Percentiles rank a stretch among this genome's conserved stretches.
These are phyloP conservation scores for Pleuronectes platessa DNA, from an alignment of 2,113 vertebrate genomes.

Conservation along the genomic window DNA sequence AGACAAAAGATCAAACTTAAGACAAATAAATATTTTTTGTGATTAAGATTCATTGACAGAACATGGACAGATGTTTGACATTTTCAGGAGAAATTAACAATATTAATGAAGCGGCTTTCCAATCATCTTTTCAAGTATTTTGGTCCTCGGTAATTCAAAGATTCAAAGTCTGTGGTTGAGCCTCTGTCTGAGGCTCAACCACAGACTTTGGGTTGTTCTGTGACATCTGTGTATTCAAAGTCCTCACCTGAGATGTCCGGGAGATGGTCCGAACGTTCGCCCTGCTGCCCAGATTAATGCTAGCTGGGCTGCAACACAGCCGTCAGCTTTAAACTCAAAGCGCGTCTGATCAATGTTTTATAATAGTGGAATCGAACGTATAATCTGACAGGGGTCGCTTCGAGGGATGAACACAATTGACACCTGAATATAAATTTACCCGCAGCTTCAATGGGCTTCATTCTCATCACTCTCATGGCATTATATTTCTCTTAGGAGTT, in stretches of 20 bases:
- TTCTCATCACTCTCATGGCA: too few species aligned
- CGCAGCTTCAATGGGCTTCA: neutral
- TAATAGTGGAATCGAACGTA: neutral
- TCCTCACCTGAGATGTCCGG: neutral
- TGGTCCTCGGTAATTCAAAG: neutral
- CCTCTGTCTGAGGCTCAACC: neutral
- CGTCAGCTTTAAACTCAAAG: neutral
- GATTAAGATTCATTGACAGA: neutral
- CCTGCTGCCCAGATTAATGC: neutral
- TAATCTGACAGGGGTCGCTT: too few species aligned
- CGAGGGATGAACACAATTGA: neutral
- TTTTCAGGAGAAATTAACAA: neutral
- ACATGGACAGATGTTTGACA: neutral
- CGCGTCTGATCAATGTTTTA: neutral
- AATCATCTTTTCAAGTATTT: neutral
- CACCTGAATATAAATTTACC: neutral
- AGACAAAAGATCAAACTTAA: constrained; percentile 11
- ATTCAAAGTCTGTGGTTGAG: too few species aligned
- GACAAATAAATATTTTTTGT: neutral
- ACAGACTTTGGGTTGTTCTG: neutral
- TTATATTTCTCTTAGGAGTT: too few species aligned
- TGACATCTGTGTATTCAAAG: neutral
- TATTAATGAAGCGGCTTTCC: neutral
- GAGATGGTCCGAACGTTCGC: neutral
- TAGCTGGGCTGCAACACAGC: neutral